Evolutionary conservation across 2,888 invertebrate genomes (phyloP), one percentile per base, ranked within the genome.

Genomic region (Caenorhabditis sp.): DNA sequence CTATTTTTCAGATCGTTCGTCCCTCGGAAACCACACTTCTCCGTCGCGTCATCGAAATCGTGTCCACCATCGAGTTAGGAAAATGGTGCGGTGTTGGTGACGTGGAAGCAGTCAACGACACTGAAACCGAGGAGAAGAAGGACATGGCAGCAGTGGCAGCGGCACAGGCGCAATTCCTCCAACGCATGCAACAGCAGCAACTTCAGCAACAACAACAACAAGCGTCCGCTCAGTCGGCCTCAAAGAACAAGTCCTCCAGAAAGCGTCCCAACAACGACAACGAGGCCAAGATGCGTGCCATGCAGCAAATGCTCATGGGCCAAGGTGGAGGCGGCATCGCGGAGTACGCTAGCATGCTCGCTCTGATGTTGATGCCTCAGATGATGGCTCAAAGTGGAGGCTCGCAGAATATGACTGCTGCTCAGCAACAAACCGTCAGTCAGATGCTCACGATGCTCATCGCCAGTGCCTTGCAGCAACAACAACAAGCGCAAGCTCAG

Each of bases 271-370:
- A 68, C 41, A 77, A 75, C 44, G 82, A 81, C 14, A 63, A 82
- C 2, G 88, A 87, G 35, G 86, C 88, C 28, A 89, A 89, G 54
- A 89, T 90, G 88, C 73, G 89, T n/a, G 85, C 83, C 14, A 86
- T 91, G 85, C 91, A 91, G 47, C 91, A 91, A 68, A 66, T 86
- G n/a, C 63, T 90, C 69, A 64, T 91, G 70, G 68, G 66, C 38
- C 22, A 19, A n/a, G 38, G 47, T 1, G 68, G 38, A 16, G 28
- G 41, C n/a, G 61, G 49, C 16, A 31, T 24, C 41, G 26, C 26
- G 0, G 79, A 75, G 14, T 72, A 41, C 44, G 66, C 77, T 4
- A 80, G 70, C 6, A 73, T 87, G 76, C 12, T 85, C 5, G 80
- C 82, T 58, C 28, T 77, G 22, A 59, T 87, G 49, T 24, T 86